Evolutionary conservation across 2,888 invertebrate genomes (phyloP).

Genomic region (Drosophila percnosoma): DNA sequence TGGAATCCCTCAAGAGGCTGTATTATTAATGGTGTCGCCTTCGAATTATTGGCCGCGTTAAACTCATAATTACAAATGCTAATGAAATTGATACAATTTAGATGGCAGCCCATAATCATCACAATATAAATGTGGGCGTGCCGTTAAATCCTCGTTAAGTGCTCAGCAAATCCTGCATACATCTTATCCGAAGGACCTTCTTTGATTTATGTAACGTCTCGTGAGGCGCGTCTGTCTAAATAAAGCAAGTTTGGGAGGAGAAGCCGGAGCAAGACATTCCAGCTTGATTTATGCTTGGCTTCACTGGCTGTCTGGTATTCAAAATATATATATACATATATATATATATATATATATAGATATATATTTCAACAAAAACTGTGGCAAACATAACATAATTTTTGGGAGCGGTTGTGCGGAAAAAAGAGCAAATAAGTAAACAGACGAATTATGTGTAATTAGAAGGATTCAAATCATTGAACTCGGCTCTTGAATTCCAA

Average conservation of each 20-base stretch:
- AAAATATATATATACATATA: conserved; percentile 7
- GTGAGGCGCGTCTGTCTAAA: conserved; percentile 53
- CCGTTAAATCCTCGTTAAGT: conserved; percentile 62
- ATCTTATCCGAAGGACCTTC: conserved; percentile 33
- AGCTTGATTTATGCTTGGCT: conserved; percentile 51
- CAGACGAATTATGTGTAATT: conserved; percentile 50
- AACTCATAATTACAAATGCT: conserved; percentile 32
- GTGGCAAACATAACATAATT: conserved; percentile 28
- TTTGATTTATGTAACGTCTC: conserved; percentile 54
- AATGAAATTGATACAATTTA: conserved; percentile 45
- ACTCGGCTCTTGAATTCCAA: conserved; percentile 35
- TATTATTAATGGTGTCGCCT: background rate
- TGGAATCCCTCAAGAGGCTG: background rate
- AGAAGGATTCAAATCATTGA: conserved; percentile 62
- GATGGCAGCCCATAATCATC: conserved; percentile 19
- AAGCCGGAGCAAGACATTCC: conserved; percentile 1
- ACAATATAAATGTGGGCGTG: conserved; percentile 31
- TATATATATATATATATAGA: no score
- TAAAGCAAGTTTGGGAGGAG: conserved; percentile 13
- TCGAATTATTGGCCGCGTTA: conserved; percentile 19
- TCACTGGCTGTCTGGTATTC: conserved; percentile 26
- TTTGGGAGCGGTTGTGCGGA: background rate
- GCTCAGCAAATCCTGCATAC: conserved; percentile 54
- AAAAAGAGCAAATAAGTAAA: conserved; percentile 13
- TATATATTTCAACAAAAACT: conserved; percentile 43